phyloP scores from a whole-genome alignment of 1,140 invertebrate species.

The Apis dorsata region DNA sequence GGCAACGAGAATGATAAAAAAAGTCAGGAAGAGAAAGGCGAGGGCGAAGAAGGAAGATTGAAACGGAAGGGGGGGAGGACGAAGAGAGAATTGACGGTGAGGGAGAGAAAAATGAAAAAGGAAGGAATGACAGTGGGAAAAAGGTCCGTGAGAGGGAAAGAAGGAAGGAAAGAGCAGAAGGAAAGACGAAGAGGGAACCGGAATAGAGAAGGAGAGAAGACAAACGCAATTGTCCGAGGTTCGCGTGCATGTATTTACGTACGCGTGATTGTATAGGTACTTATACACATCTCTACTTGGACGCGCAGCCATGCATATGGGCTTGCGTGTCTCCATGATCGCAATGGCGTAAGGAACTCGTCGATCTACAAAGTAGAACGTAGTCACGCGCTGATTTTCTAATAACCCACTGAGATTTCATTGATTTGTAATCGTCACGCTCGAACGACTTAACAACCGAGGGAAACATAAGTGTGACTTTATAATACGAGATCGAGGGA shows the following conservation, averaged over 20 bases:
- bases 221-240: conserved; percentile 42
- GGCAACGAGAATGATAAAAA: conserved; percentile 14
- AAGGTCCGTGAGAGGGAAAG: background rate
- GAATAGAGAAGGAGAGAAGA: conserved; percentile 38
- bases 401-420: conserved; percentile 33
- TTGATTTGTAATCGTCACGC: conserved; percentile 45
- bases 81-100: background rate
- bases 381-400: conserved; percentile 46
- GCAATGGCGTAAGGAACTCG: conserved; percentile 32
- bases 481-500: background rate
- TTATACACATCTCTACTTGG: background rate
- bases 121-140: background rate
- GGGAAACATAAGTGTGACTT: background rate
- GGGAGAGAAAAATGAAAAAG: background rate
- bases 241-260: background rate
- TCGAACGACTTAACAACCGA: background rate
- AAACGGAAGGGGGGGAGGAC: background rate
- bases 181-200: background rate
- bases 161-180: background rate
- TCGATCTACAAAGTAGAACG: conserved; percentile 22
- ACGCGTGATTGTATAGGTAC: background rate
- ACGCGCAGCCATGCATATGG: background rate
- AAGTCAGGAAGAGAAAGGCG: conserved; percentile 13
- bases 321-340: conserved; percentile 19
- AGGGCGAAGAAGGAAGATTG: conserved; percentile 21